Evolutionary conservation across 1,140 invertebrate genomes (phyloP).

Genomic region (Brachionus calyciflorus): DNA sequence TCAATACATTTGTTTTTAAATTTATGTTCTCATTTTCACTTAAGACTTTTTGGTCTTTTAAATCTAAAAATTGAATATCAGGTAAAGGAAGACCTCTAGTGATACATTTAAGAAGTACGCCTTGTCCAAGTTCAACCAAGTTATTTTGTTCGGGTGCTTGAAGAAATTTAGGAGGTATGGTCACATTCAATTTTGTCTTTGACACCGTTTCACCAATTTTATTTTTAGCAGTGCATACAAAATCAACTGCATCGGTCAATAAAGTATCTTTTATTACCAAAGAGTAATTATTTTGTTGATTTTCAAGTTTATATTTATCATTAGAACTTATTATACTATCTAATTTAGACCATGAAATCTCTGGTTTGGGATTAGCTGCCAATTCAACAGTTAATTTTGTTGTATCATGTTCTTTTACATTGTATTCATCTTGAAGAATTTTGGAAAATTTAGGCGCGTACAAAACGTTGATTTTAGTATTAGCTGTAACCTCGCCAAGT

Average conservation of each 20-base stretch:
- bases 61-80: neutral
- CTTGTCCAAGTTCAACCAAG: neutral
- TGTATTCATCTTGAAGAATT: neutral
- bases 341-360: conserved; percentile 56
- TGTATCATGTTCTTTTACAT: conserved; percentile 19
- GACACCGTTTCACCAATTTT: conserved; percentile 79
- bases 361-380: conserved; percentile 35
- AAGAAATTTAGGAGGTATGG: conserved; percentile 10
- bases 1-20: neutral
- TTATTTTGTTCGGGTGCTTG: conserved; percentile 9
- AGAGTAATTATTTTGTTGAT: conserved; percentile 5
- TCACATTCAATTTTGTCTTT: conserved; percentile 55
- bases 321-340: conserved; percentile 47
- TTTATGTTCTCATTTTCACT: neutral
- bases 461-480: conserved; percentile 19
- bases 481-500: conserved; percentile 12
- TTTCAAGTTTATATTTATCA: conserved; percentile 11
- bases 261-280: conserved; percentile 46
- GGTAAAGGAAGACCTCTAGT: neutral
- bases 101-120: neutral
- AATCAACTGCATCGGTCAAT: conserved; percentile 30
- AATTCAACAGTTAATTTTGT: conserved; percentile 32
- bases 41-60: neutral
- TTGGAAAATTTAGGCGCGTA: neutral
- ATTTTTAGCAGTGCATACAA: conserved; percentile 69